phyloP scores from a whole-genome alignment of 2,113 vertebrate genomes.

The Phrynocephalus versicolor region DNA sequence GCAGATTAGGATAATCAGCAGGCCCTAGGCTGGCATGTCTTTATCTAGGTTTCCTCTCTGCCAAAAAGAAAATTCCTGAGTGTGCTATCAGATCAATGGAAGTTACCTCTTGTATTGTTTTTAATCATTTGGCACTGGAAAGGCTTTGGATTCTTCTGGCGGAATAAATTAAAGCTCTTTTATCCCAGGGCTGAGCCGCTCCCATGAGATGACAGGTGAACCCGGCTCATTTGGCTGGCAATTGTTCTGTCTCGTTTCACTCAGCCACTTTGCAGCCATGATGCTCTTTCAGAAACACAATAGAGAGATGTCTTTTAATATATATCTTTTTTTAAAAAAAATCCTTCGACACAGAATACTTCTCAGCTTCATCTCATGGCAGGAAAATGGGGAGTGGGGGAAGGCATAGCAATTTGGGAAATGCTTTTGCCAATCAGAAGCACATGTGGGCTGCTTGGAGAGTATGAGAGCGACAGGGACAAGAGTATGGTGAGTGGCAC shows the following conservation, averaged over 20 bases:
- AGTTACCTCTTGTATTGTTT: neutral
- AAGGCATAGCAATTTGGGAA: no score
- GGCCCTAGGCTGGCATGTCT: neutral
- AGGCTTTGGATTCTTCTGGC: neutral
- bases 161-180: slow-evolving; percentile 10
- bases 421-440: neutral
- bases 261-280: neutral
- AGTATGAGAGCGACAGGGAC: neutral
- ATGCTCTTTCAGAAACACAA: slow-evolving; percentile 3
- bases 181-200: neutral
- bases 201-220: slow-evolving; percentile 12
- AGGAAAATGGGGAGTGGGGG: neutral
- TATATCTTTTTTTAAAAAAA: neutral
- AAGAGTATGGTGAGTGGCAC: neutral
- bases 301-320: neutral
- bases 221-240: neutral
- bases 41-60: neutral
- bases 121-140: neutral
- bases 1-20: neutral
- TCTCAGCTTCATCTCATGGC: neutral
- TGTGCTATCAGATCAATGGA: no score
- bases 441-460: neutral
- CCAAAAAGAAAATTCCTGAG: neutral
- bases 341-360: neutral
- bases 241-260: slow-evolving; percentile 10